Evolutionary conservation across 2,888 invertebrate genomes (phyloP).

Genomic region (Netelia inedita): DNA sequence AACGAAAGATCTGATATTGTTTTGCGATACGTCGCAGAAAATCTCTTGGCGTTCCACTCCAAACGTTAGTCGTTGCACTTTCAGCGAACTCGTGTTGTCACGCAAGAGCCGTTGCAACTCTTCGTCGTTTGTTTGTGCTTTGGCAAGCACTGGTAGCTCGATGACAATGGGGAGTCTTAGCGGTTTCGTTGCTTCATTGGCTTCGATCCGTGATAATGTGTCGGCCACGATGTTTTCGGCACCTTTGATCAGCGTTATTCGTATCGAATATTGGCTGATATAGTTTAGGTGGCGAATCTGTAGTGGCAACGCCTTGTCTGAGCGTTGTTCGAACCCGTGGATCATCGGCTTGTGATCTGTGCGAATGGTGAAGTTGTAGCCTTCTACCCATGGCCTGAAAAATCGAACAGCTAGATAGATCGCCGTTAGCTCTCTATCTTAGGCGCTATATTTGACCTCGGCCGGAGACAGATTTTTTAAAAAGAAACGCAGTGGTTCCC

Average conservation of each 20-base stretch:
- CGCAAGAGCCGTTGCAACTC: background rate
- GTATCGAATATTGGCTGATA: background rate
- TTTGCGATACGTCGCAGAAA: background rate
- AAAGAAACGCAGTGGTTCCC: conserved; percentile 37
- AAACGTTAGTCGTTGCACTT: background rate
- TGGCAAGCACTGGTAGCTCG: background rate
- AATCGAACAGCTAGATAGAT: too few species aligned
- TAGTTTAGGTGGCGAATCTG: background rate
- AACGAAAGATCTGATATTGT: background rate
- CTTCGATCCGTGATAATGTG: background rate
- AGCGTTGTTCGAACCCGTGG: too few species aligned
- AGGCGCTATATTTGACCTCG: conserved; percentile 9
- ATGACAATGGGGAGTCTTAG: background rate
- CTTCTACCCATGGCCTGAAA: too few species aligned
- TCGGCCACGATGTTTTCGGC: background rate
- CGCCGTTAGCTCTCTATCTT: too few species aligned
- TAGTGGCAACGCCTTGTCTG: background rate
- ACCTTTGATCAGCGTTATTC: background rate
- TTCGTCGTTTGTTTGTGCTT: background rate
- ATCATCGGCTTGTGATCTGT: too few species aligned
- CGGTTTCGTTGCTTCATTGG: background rate
- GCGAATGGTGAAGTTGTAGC: too few species aligned
- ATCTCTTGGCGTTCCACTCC: too few species aligned
- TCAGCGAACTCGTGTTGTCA: background rate
- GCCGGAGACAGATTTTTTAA: conserved; percentile 24